These are phyloP conservation scores for Corythornis cristatus DNA, from an alignment of 2,113 vertebrate species.

Conservation along the genomic window DNA sequence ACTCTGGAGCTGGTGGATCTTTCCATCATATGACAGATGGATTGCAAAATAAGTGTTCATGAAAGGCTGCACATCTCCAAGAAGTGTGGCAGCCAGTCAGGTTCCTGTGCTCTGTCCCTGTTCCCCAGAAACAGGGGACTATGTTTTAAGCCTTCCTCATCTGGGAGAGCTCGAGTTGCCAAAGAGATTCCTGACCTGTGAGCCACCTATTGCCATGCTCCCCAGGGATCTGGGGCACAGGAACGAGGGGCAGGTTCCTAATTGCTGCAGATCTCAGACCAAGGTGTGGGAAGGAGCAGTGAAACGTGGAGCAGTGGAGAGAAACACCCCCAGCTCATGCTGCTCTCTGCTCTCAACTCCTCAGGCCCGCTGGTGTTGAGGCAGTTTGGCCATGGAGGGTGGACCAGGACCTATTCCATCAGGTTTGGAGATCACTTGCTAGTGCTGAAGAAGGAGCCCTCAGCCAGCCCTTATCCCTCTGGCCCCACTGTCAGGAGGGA, in stretches of 20 bases:
- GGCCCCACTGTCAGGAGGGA: constrained; percentile 71
- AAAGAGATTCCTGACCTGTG: not conserved
- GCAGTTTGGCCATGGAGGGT: constrained; percentile 73
- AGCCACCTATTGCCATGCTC: not conserved
- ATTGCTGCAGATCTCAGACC: not conserved
- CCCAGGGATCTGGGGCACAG: not conserved
- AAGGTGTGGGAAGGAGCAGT: not conserved
- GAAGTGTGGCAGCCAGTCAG: not conserved
- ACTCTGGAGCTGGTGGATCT: not conserved
- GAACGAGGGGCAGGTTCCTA: not conserved
- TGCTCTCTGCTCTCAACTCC: not conserved
- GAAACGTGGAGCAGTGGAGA: not conserved
- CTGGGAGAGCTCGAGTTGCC: not conserved
- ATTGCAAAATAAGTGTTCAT: not conserved
- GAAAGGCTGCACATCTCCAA: not conserved
- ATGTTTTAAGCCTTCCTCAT: not conserved
- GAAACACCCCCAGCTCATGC: not conserved
- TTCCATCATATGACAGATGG: not conserved
- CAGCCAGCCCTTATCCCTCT: constrained; percentile 23
- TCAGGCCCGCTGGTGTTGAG: constrained; percentile 70
- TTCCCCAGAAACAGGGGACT: not conserved
- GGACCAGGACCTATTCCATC: constrained; percentile 72
- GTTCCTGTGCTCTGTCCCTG: not conserved
- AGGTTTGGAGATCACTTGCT: constrained; percentile 60
- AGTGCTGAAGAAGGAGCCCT: constrained; percentile 81